Base-by-base conservation (phyloP, 2,888 invertebrate genomes). In the Machimus rusticus region DNA sequence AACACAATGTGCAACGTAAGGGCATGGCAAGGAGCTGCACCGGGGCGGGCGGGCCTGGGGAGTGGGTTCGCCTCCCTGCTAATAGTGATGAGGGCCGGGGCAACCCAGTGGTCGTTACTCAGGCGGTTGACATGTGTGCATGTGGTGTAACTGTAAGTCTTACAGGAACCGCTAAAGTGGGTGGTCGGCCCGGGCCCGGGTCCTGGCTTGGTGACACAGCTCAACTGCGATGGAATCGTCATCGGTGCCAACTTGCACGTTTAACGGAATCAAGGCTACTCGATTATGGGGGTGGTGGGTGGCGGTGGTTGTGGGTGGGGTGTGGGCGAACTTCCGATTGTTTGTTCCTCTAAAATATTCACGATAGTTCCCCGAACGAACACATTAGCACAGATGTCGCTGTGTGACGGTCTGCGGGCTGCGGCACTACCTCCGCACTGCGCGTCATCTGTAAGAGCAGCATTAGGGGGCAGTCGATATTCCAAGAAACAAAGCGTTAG, bases 1-100 rank as follows among this genome's bases (percentile, higher is more conserved):
- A 88, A 87, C 87, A 86, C 87, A 88, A 88, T 88, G 88, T 88
- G 88, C 88, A 88, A 86, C 86, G 88, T 88, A 88, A 87, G 88
- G 87, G 86, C 87, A 86, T 87, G 86, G 76, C 88, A 87, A 88
- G 88, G 87, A 85, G 39, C 85, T 76, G 66, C 66, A 66, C 66
- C 66, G 66, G 3, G 12, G 12, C 28, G 66, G 57, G 37, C 4
- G 55, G 74, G 43, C 31, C 77, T 74, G 55, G 51, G 82, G 88
- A 76, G 55, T 87, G 88, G 87, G 81, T 74, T 76, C 76, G 87
- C 87, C 86, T 74, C 74, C 88, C 16, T 85, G 85, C 85, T 85
- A 85, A 85, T 85, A 85, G 85, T 85, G 85, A 85, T 74, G 85
- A 85, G 85, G 85, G 74, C 31, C 57, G 57, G 28, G 43, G 85